Conservation (phyloP, 2,888 invertebrate species). For the Heteromurus nitidus region DNA sequence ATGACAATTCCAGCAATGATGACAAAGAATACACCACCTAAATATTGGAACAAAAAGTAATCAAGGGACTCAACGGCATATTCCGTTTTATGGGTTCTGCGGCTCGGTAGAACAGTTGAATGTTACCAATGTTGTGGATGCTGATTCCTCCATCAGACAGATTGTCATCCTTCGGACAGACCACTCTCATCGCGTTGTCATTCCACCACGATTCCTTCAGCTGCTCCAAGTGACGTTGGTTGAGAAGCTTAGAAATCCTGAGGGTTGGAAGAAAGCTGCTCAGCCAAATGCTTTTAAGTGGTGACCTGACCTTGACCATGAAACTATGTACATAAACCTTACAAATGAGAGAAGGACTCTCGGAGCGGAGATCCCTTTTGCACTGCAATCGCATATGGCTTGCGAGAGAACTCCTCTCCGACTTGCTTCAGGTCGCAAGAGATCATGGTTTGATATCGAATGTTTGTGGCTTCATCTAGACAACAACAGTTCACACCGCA, state of each 20-base stretch:
- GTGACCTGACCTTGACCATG: too few species aligned
- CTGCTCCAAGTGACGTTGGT: conserved; percentile 92
- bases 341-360: conserved; percentile 97
- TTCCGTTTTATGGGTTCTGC: background rate
- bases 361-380: conserved; percentile 96
- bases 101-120: background rate
- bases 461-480: conserved; percentile 92
- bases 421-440: conserved; percentile 93
- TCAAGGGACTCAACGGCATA: background rate
- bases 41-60: background rate
- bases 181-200: conserved; percentile 85
- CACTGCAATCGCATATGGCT: conserved; percentile 97
- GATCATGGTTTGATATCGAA: conserved; percentile 86
- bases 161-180: conserved; percentile 91
- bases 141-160: conserved; percentile 96
- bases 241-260: conserved; percentile 94
- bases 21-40: conserved; percentile 88
- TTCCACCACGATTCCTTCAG: conserved; percentile 98
- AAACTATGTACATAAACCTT: too few species aligned
- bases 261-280: background rate
- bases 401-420: conserved; percentile 97
- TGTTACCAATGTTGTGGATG: conserved; percentile 92
- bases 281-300: background rate
- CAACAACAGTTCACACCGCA: too few species aligned
- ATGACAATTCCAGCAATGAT: conserved; percentile 96